Evolutionary conservation across 2,113 vertebrate genomes (phyloP).

Genomic region (Neogobius melanostomus): DNA sequence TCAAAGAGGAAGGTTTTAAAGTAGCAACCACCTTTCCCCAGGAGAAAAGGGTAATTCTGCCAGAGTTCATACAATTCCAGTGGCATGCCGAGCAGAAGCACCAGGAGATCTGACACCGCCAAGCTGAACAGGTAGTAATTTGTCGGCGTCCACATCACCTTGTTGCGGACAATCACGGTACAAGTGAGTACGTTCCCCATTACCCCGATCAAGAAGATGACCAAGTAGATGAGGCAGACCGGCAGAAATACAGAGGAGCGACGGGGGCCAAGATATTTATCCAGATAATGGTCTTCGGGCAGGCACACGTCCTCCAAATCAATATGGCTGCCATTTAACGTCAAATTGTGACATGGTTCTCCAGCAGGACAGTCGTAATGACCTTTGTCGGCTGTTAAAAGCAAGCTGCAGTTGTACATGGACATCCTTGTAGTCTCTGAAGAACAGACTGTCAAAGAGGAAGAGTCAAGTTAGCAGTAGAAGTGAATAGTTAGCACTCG

Average conservation of each 20-base stretch:
- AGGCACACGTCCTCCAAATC: constrained; percentile 76
- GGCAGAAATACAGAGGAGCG: constrained; percentile 82
- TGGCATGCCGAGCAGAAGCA: constrained; percentile 90
- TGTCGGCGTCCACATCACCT: constrained; percentile 90
- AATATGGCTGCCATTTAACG: constrained; percentile 42
- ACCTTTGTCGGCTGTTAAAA: constrained; percentile 23
- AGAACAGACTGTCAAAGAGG: not conserved
- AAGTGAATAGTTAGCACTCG: not conserved
- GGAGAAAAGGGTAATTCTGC: constrained; percentile 91
- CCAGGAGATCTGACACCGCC: constrained; percentile 88
- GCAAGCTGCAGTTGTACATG: constrained; percentile 68
- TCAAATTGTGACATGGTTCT: constrained; percentile 70
- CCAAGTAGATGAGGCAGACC: constrained; percentile 84
- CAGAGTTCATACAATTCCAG: constrained; percentile 93
- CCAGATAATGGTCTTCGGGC: constrained; percentile 77
- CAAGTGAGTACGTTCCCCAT: constrained; percentile 89
- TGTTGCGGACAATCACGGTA: constrained; percentile 84
- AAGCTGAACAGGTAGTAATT: constrained; percentile 96
- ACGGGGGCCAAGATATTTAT: constrained; percentile 83
- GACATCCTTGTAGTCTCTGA: constrained; percentile 42
- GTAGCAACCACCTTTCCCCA: constrained; percentile 85
- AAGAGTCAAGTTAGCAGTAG: not conserved
- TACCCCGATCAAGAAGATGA: constrained; percentile 86
- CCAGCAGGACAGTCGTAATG: constrained; percentile 17
- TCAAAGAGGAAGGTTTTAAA: constrained; percentile 91